phyloP scores from a whole-genome alignment of 2,113 vertebrate species.

The Neogale vison region DNA sequence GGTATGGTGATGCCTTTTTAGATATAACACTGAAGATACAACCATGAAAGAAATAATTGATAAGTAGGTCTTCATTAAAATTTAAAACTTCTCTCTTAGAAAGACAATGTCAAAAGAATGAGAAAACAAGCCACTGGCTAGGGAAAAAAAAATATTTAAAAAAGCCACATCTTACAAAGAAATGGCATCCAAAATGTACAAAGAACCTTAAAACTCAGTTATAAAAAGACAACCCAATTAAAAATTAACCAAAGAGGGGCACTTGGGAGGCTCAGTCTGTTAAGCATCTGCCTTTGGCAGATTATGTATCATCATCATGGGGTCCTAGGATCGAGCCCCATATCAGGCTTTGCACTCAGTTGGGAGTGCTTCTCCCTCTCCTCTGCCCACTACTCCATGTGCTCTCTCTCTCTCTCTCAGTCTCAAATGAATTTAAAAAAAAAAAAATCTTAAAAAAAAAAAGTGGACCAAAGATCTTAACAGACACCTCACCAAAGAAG shows the following conservation, averaged over 20 bases:
- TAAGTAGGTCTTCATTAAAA: not conserved
- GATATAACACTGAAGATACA: not conserved
- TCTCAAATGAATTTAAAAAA: not conserved
- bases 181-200: not conserved
- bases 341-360: not conserved
- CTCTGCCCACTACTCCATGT: no score
- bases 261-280: not conserved
- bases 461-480: not conserved
- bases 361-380: no score
- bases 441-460: not conserved
- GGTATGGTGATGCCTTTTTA: not conserved
- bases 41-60: not conserved
- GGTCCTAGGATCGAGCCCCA: not conserved
- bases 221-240: not conserved
- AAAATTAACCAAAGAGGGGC: not conserved
- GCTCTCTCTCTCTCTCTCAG: not conserved
- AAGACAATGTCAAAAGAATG: not conserved
- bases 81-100: not conserved
- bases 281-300: not conserved
- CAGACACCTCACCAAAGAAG: not conserved
- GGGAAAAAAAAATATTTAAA: no score
- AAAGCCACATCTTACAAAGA: not conserved
- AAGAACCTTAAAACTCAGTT: not conserved
- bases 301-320: not conserved
- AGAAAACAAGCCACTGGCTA: not conserved